These are phyloP conservation scores for Rhopalosiphum padi DNA, from an alignment of 1,140 invertebrate genomes.

Conservation along the genomic window DNA sequence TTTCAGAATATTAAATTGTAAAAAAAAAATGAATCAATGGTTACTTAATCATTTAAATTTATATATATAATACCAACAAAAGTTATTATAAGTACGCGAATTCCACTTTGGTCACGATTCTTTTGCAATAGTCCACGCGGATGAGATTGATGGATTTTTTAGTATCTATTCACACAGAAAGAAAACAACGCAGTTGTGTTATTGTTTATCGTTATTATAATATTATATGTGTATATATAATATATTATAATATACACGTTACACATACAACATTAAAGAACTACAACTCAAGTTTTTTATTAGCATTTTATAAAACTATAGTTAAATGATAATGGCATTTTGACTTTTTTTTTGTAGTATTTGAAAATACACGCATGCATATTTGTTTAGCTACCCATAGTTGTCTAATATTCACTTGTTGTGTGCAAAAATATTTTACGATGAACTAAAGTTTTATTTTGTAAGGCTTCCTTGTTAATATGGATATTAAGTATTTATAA, in stretches of 20 bases:
- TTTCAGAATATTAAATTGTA: background rate
- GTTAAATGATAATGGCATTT: background rate
- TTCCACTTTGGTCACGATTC: background rate
- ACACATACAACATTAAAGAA: background rate
- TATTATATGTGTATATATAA: too few species aligned
- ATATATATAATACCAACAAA: background rate
- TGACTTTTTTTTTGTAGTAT: background rate
- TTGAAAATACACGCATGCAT: background rate
- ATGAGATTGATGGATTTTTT: background rate
- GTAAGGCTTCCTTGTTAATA: background rate
- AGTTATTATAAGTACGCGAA: background rate
- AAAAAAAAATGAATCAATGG: background rate
- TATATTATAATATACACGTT: too few species aligned
- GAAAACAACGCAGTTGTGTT: background rate
- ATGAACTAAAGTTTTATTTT: background rate
- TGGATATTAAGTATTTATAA: background rate
- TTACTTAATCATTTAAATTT: background rate
- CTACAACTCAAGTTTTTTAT: background rate
- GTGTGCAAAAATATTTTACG: background rate
- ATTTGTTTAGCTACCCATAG: background rate
- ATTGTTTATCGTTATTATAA: background rate
- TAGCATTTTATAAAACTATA: background rate
- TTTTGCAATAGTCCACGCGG: background rate
- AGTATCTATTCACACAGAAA: background rate
- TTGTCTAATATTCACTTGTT: background rate